phyloP scores from a whole-genome alignment of 2,797 vertebrate genomes.

The Rhinogobio ventralis region DNA sequence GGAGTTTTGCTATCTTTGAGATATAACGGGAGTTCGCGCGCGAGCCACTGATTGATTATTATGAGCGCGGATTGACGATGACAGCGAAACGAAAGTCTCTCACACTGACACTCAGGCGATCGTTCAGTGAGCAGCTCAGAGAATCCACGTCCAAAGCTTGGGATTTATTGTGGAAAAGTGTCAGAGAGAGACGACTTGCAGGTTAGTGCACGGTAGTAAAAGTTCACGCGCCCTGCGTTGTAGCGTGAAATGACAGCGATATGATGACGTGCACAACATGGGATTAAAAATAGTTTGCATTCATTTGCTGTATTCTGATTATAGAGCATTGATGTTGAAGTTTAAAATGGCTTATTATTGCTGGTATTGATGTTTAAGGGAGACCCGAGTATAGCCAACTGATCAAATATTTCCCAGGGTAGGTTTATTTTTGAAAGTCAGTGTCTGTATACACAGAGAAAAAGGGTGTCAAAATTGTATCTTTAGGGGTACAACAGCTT shows the following conservation, averaged over 20 bases:
- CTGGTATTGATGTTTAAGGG: too few species aligned
- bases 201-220: conserved; percentile 78
- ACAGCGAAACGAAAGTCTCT: conserved; percentile 76
- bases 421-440: not conserved
- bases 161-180: conserved; percentile 89
- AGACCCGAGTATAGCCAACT: not conserved
- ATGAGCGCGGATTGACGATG: conserved; percentile 77
- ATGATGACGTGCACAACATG: conserved; percentile 6
- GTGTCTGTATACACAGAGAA: not conserved
- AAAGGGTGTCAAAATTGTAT: too few species aligned
- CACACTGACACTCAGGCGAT: conserved; percentile 83
- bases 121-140: conserved; percentile 89
- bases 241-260: conserved; percentile 21
- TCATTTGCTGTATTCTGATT: not conserved
- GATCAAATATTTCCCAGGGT: not conserved
- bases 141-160: conserved; percentile 89
- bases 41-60: conserved; percentile 70
- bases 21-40: conserved; percentile 52
- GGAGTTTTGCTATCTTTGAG: conserved; percentile 34
- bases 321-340: not conserved
- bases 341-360: not conserved
- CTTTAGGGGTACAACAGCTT: too few species aligned
- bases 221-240: not conserved
- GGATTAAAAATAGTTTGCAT: not conserved
- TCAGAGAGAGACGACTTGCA: conserved; percentile 88